phyloP scores from a whole-genome alignment of 1,140 invertebrate genomes.

The Drosophila busckii region DNA sequence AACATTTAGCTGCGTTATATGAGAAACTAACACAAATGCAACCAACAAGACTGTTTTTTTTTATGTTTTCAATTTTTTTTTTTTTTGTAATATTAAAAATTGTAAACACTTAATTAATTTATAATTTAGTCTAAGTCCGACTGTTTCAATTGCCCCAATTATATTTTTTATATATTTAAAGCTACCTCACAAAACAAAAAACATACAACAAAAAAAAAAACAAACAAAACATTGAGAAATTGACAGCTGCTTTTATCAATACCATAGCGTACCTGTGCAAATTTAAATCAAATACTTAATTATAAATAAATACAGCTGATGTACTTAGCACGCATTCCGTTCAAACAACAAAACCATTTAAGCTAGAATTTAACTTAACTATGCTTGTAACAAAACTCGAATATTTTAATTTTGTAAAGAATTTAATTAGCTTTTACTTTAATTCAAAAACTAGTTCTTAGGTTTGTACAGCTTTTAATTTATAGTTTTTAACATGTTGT shows the following conservation, averaged over 20 bases:
- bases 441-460: too few relatives aligned
- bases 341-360: constrained; percentile 19
- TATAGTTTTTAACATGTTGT: too few relatives aligned
- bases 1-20: constrained; percentile 42
- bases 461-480: too few relatives aligned
- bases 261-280: constrained; percentile 72
- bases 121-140: constrained; percentile 15
- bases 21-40: constrained; percentile 78
- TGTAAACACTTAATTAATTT: neutral
- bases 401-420: too few relatives aligned
- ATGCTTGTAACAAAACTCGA: neutral
- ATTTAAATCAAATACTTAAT: constrained; percentile 54
- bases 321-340: constrained; percentile 66
- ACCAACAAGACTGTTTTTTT: constrained; percentile 78
- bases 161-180: constrained; percentile 29
- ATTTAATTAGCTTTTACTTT: too few relatives aligned
- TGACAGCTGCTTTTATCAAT: constrained; percentile 35
- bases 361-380: constrained; percentile 36
- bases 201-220: constrained; percentile 1
- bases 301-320: constrained; percentile 38
- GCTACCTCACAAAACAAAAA: constrained; percentile 15
- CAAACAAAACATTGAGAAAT: constrained; percentile 28
- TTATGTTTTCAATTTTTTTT: constrained; percentile 37
- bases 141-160: constrained; percentile 39
- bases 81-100: constrained; percentile 29